These are phyloP conservation scores for Platycheirus albimanus DNA, from an alignment of 2,888 invertebrate genomes.

Conservation along the genomic window DNA sequence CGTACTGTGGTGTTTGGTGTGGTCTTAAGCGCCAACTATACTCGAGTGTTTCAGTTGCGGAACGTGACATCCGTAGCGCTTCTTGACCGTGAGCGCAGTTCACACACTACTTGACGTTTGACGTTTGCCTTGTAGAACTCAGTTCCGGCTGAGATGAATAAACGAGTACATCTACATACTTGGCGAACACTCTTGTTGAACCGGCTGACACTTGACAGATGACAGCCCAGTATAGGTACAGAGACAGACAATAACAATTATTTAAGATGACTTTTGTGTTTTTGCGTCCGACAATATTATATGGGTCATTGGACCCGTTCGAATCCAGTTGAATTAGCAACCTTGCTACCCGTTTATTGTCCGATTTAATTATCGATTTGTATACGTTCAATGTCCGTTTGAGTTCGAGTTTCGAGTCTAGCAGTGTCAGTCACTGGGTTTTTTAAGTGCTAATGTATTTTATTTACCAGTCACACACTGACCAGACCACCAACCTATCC, in stretches of 20 bases:
- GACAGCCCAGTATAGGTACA: no score
- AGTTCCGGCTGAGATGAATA: conserved; percentile 63
- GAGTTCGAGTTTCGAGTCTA: neutral
- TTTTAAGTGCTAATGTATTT: no score
- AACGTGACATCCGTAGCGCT: conserved; percentile 60
- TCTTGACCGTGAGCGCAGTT: conserved; percentile 59
- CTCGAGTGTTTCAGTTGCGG: conserved; percentile 41
- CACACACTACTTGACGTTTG: conserved; percentile 65
- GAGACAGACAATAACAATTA: no score
- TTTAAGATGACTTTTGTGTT: conserved; percentile 18
- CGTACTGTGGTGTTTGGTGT: conserved; percentile 8
- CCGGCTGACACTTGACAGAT: conserved; percentile 37
- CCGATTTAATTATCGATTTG: conserved; percentile 60
- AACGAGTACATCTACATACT: conserved; percentile 14
- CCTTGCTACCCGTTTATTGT: conserved; percentile 81
- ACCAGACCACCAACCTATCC: neutral
- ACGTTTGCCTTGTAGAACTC: conserved; percentile 71
- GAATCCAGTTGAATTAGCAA: conserved; percentile 77
- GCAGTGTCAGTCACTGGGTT: neutral
- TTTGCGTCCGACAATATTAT: conserved; percentile 32
- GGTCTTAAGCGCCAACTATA: conserved; percentile 38
- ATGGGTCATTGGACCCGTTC: conserved; percentile 80
- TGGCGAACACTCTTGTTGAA: conserved; percentile 42
- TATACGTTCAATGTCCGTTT: conserved; percentile 66
- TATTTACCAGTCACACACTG: conserved; percentile 41